Base-by-base conservation (phyloP, 1,140 invertebrate genomes). In the Magallana ariakensis region DNA sequence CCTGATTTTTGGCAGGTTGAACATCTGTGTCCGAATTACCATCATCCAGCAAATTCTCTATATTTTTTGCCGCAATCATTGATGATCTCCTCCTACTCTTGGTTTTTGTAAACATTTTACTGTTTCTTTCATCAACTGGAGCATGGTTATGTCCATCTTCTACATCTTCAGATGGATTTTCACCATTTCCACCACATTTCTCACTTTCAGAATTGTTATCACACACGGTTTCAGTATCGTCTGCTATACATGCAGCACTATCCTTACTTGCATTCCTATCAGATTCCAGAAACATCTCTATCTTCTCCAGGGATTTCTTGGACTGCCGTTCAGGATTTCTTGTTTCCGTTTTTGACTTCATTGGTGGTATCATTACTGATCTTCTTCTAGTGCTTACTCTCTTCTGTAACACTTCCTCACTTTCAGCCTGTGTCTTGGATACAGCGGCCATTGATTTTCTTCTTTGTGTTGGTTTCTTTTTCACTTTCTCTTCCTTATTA, bases 291-390 rank as follows among this genome's bases (percentile, higher is more conserved):
- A 70, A 70, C 19, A 19, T 70, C 26, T 70, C 62, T 22, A 70
- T 70, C 62, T 70, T 70, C 26, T 70, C 62, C 62, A 70, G 19
- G 19, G 62, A 70, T 70, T 70, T 70, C 22, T 70, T 70, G 6
- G 19, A 70, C 22, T 10, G 8, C 11, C 11, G 6, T 66, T 10
- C 62, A 66, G 62, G 62, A 22, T 70, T 19, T 22, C 26, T 22
- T 1, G 26, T 4, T 22, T 33, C 19, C 8, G 19, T 19, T 22
- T 70, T 22, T 3, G 62, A 26, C n/a, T 22, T 22, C n/a, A 26
- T n/a, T 26, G 62, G 26, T 6, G n/a, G 11, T 11, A 26, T 19
- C 62, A 22, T 19, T 22, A 70, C 62, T 0, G 62, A 70, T 19
- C 62, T 33, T 22, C 62, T 70, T 2, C 19, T 70, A 19, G 62